These are phyloP conservation scores for Nesidiocoris tenuis DNA, from an alignment of 2,888 invertebrate genomes.

Conservation along the genomic window DNA sequence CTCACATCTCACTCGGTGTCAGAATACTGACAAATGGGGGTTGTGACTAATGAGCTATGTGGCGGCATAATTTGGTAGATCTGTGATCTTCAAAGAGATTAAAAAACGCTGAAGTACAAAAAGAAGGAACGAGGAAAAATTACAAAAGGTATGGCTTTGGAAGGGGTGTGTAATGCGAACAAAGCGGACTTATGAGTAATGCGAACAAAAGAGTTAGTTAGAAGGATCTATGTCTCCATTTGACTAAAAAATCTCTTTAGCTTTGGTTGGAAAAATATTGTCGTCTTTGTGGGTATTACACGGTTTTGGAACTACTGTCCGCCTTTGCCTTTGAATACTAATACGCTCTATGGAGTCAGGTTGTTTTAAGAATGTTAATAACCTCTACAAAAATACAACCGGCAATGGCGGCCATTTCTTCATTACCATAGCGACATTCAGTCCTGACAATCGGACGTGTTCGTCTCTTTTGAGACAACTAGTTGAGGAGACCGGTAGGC, in stretches of 20 bases:
- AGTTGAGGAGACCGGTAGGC: no score
- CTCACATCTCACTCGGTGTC: no score
- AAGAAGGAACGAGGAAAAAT: slow-evolving; percentile 3
- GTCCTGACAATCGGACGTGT: no score
- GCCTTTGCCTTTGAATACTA: slow-evolving; percentile 12
- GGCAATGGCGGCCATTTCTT: no score
- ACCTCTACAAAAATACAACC: no score
- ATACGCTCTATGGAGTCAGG: not conserved
- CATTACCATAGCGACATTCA: not conserved
- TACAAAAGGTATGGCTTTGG: not conserved
- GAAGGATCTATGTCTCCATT: slow-evolving; percentile 34
- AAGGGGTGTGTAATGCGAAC: slow-evolving; percentile 10
- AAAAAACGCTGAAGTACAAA: slow-evolving; percentile 23
- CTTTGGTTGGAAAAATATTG: slow-evolving; percentile 41
- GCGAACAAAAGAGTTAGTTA: slow-evolving; percentile 40
- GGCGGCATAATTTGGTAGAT: slow-evolving; percentile 29
- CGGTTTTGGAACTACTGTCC: slow-evolving; percentile 41
- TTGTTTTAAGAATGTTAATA: not conserved
- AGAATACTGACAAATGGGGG: slow-evolving; percentile 17
- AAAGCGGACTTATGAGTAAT: slow-evolving; percentile 21
- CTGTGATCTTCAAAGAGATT: slow-evolving; percentile 22
- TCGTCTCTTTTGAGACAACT: no score
- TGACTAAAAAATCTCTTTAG: slow-evolving; percentile 37
- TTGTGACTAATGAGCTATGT: slow-evolving; percentile 35
- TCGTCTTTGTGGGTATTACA: slow-evolving; percentile 43